Evolutionary conservation across 2,888 invertebrate genomes (phyloP), one percentile per base, ranked within the genome.

Genomic region (Papilio gigon): DNA sequence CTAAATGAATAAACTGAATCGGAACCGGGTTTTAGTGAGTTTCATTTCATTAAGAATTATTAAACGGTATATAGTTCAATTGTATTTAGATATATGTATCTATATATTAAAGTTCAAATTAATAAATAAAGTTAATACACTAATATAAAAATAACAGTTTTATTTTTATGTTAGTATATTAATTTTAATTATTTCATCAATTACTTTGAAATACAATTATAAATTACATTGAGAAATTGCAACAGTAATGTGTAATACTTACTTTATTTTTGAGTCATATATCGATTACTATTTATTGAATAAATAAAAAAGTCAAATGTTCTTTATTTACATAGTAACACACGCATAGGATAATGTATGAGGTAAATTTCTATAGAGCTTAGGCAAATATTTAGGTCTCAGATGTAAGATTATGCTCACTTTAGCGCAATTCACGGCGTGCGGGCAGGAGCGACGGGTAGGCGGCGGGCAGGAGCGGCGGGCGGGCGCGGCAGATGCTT

Each of bases 341-440:
- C 11, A 22, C 22, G 20, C n/a, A 12, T 40, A n/a, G n/a, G 14
- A 40, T 5, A n/a, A 40, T n/a, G 2, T 9, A 17, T 42, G 20
- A 42, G 20, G 44, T n/a, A 44, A 20, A 44, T 35, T 0, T 35
- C 17, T 27, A 11, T 6, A n/a, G 14, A n/a, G 25, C 14, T 5
- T 30, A 56, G 53, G 53, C 4, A 53, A 53, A 53, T 53, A 53
- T 53, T 53, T 53, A 30, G 53, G 53, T 53, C n/a, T 53, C 17
- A 53, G 27, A 53, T 53, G n/a, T 53, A 53, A 30, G 33, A 47
- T 40, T 35, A 63, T 68, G 68, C 68, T 68, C 58, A 35, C 68
- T 68, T 63, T 63, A 58, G 63, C 68, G 44, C 63, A 44, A 58
- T 68, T 63, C 27, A 63, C 44, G 37, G 63, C 40, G 27, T 64